phyloP scores from a whole-genome alignment of 2,888 invertebrate genomes.

The Heliconius aoede region DNA sequence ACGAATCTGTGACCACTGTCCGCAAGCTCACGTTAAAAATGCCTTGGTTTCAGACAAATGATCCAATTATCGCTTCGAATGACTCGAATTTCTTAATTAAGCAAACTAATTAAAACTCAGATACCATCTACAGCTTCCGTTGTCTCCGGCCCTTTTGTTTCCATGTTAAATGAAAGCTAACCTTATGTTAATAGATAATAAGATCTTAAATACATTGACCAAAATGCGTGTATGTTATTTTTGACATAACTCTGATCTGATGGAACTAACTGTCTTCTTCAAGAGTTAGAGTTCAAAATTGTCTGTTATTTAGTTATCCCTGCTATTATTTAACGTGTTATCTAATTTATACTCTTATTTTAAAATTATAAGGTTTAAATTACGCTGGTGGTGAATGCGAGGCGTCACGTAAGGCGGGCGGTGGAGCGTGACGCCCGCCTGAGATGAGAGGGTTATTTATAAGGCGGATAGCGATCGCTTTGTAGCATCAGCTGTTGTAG shows the following conservation, averaged over 20 bases:
- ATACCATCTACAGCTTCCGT: conserved; percentile 54
- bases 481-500: conserved; percentile 29
- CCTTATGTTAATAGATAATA: not conserved
- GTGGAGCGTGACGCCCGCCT: conserved; percentile 80
- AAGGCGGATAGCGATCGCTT: conserved; percentile 52
- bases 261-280: not conserved
- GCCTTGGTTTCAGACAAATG: conserved; percentile 62
- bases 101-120: conserved; percentile 70
- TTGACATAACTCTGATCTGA: conserved; percentile 1
- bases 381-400: conserved; percentile 19
- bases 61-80: conserved; percentile 74
- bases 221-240: not conserved
- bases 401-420: conserved; percentile 71
- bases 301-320: conserved; percentile 20
- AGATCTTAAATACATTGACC: conserved; percentile 25
- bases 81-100: conserved; percentile 74
- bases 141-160: conserved; percentile 43
- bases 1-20: not conserved
- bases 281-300: conserved; percentile 35
- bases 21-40: not conserved
- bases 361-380: conserved; percentile 28
- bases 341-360: conserved; percentile 1
- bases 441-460: conserved; percentile 77
- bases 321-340: conserved; percentile 4
- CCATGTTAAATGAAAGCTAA: conserved; percentile 27